A percentile compares a stretch with the other conserved stretches of the same genome.
phyloP scores from a whole-genome alignment of 2,113 vertebrate species.

The Pseudonaja textilis region DNA sequence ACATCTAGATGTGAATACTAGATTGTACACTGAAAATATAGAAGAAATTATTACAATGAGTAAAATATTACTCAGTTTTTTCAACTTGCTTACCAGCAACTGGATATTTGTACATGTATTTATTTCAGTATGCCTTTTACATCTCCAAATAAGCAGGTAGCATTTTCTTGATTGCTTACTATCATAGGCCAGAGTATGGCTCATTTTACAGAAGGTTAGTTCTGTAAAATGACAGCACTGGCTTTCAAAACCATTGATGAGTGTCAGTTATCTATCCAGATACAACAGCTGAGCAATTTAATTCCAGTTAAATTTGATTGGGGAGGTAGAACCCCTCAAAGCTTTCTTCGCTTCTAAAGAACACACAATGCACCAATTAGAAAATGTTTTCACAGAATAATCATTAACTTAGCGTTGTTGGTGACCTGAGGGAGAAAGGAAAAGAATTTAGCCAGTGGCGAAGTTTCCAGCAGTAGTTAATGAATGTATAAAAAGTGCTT shows the following conservation, averaged over 20 bases:
- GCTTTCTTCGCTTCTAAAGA: slow-evolving; percentile 36
- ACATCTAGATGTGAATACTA: background rate
- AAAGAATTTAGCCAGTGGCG: slow-evolving; percentile 50
- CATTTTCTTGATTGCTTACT: background rate
- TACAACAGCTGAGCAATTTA: background rate
- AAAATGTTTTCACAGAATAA: slow-evolving; percentile 53
- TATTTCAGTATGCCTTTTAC: background rate
- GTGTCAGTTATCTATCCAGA: background rate
- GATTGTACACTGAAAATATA: background rate
- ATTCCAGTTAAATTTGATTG: background rate
- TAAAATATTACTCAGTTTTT: background rate
- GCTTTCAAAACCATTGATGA: background rate
- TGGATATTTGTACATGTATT: background rate
- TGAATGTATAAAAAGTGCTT: slow-evolving; percentile 70
- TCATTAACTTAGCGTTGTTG: slow-evolving; percentile 61
- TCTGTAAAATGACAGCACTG: background rate
- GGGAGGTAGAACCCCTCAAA: background rate
- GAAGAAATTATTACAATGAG: background rate
- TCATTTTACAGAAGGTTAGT: background rate
- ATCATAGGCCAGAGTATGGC: background rate
- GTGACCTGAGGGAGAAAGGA: slow-evolving; percentile 52
- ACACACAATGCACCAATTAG: slow-evolving; percentile 60
- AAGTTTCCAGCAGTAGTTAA: slow-evolving; percentile 68
- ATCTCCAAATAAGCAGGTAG: background rate
- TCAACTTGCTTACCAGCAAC: background rate